Percentiles rank a stretch among this genome's conserved stretches.
Conservation (phyloP, 2,888 invertebrate genomes). For the Chironomus riparius region DNA sequence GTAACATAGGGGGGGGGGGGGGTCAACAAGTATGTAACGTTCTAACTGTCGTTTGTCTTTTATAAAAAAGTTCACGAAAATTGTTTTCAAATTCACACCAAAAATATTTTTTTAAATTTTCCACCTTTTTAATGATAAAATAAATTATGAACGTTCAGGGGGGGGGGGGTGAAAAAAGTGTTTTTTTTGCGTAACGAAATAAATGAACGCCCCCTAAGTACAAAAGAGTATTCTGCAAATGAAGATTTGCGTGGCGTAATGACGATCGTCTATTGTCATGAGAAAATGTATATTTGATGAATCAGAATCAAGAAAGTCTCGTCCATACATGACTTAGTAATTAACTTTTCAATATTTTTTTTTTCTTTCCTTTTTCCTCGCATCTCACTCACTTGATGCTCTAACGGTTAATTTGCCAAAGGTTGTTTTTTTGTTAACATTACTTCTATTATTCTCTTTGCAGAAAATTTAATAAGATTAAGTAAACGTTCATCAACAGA, state of each 20-base stretch:
- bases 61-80: too few species aligned
- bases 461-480: conserved; percentile 23
- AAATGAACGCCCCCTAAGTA: too few species aligned
- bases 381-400: background rate
- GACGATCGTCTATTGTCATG: background rate
- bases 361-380: background rate
- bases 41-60: too few species aligned
- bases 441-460: background rate
- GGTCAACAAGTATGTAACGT: too few species aligned
- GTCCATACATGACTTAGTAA: conserved; percentile 15
- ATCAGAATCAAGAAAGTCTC: background rate
- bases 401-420: conserved; percentile 8
- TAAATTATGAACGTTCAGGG: too few species aligned
- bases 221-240: background rate
- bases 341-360: conserved; percentile 2
- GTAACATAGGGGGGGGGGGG: too few species aligned
- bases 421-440: background rate
- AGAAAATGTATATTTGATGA: background rate
- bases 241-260: background rate
- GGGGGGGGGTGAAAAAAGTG: too few species aligned
- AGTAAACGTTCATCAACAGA: conserved; percentile 22
- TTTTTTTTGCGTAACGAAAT: too few species aligned
- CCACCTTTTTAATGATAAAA: too few species aligned
- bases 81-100: too few species aligned
- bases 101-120: too few species aligned